Conservation (phyloP, 2,113 vertebrate species). For the Tenrec ecaudatus region DNA sequence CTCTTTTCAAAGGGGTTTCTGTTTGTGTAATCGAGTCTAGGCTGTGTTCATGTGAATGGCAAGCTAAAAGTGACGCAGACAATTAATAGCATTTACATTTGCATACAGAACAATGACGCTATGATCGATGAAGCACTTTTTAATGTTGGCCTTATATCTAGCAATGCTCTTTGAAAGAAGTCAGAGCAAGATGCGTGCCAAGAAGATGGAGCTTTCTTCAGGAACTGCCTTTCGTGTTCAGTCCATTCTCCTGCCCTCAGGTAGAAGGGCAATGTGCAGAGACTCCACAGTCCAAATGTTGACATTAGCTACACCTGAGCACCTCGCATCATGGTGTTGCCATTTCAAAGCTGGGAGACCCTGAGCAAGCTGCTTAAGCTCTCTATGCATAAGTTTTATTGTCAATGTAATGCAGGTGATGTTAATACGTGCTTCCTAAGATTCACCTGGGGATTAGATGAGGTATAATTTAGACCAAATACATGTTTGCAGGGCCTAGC, state of each 20-base stretch:
- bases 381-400: constrained; percentile 44
- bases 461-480: neutral
- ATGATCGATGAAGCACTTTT: constrained; percentile 20
- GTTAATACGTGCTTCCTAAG: neutral
- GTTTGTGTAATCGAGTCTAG: constrained; percentile 53
- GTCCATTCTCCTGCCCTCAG: neutral
- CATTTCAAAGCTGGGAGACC: constrained; percentile 41
- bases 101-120: neutral
- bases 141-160: neutral
- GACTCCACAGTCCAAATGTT: neutral
- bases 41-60: constrained; percentile 10
- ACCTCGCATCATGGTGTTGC: neutral
- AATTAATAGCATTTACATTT: constrained; percentile 51
- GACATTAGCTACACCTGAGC: neutral
- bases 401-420: constrained; percentile 17
- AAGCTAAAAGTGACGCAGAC: neutral
- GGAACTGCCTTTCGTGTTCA: constrained; percentile 14
- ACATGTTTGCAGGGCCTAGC: neutral
- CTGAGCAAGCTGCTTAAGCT: constrained; percentile 40
- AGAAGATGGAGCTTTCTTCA: constrained; percentile 42
- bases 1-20: constrained; percentile 9
- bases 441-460: constrained; percentile 9
- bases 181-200: constrained; percentile 21
- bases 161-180: constrained; percentile 39
- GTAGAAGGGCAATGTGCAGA: neutral